Base-by-base conservation (phyloP, 2,888 invertebrate species). In the Hermaeophaga mercurialis region DNA sequence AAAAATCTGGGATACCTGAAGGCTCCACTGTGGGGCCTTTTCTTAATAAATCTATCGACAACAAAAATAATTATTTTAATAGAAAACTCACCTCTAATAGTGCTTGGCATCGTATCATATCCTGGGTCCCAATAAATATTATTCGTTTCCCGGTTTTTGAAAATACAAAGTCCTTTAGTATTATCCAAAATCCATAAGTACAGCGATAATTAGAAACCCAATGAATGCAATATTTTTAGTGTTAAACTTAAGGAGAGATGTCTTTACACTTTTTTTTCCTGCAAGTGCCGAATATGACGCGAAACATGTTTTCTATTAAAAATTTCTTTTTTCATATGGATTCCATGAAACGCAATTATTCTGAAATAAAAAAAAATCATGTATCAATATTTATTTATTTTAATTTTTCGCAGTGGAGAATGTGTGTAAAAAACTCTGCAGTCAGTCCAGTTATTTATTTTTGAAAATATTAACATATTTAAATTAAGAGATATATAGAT, bases 61-160 rank as follows among this genome's bases (percentile, higher is more conserved):
- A n/a, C n/a, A n/a, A n/a, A n/a, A n/a, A n/a, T n/a, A n/a, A n/a
- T n/a, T n/a, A n/a, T n/a, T n/a, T n/a, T n/a, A 31, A 31, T 12
- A 12, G 6, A 9, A 31, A 31, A 31, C 77, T 74, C 67, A 78
- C 78, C 78, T 78, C 78, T 76, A 73, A 78, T 78, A 68, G 78
- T 78, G 72, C 78, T 78, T 66, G 78, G 78, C 78, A 78, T 78
- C 67, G 72, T 77, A 73, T 66, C 70, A 74, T 75, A 64, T 74
- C 75, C 70, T 72, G 38, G 24, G 59, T 41, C 59, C 53, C 26
- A 8, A 18, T 15, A 3, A 22, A 39, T 22, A 36, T 17, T 28
- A 58, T 31, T 50, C 9, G 19, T 43, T 15, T n/a, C 24, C 17
- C 31, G 11, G 7, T 17, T 6, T 9, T 34, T 38, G 6, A 38